Conservation (phyloP, 2,888 invertebrate genomes). For the Lasiommata megera region DNA sequence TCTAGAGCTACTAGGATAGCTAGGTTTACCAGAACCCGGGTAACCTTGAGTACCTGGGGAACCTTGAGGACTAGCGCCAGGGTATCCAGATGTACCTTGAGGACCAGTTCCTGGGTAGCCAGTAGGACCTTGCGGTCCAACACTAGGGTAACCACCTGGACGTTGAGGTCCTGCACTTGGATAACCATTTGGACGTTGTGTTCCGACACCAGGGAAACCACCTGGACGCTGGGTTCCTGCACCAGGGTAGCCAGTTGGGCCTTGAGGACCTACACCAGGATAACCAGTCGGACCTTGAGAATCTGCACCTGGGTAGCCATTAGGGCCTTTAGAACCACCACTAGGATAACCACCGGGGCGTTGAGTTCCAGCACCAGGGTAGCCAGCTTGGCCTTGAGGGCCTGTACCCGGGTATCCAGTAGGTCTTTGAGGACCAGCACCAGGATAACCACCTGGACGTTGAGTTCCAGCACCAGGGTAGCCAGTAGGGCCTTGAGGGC, state of each 20-base stretch:
- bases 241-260: conserved; percentile 34
- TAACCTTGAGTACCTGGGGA: conserved; percentile 47
- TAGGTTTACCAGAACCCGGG: conserved; percentile 37
- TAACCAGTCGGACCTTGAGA: conserved; percentile 22
- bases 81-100: conserved; percentile 44
- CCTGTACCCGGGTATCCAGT: conserved; percentile 33
- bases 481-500: conserved; percentile 37
- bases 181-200: conserved; percentile 50
- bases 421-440: conserved; percentile 46
- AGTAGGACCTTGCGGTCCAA: conserved; percentile 38
- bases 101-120: conserved; percentile 41
- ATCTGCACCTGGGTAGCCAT: conserved; percentile 28
- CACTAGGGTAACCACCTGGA: conserved; percentile 38
- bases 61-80: conserved; percentile 44
- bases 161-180: conserved; percentile 46
- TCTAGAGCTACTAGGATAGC: conserved; percentile 50
- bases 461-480: conserved; percentile 44
- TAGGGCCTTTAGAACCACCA: conserved; percentile 9
- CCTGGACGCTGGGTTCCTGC: conserved; percentile 42
- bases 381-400: conserved; percentile 38
- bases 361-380: conserved; percentile 37
- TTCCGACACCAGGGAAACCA: conserved; percentile 30
- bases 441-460: conserved; percentile 43
- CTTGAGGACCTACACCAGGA: conserved; percentile 10
- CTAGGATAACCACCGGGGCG: conserved; percentile 36